Evolutionary conservation across 64 coral and sea anemone species (phyloP), one percentile per base, ranked within the genome.

Genomic region (Pocillopora verrucosa): DNA sequence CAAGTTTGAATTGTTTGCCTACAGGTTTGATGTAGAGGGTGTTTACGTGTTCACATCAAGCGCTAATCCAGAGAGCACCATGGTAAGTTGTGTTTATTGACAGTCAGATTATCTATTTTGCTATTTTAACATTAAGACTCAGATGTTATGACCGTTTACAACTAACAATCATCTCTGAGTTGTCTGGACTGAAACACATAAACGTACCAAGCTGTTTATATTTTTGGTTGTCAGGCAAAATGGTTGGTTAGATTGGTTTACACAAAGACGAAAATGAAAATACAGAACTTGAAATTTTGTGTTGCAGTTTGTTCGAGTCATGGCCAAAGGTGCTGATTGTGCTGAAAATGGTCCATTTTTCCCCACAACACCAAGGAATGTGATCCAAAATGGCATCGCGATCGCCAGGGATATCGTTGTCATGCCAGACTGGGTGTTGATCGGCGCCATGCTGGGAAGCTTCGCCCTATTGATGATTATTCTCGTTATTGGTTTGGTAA

Each of bases 291-390:
- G 5, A 13, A 20, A 11, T 41, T 77, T 22, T 20, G 11, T 86
- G 7, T 83, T 98, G 25, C 80, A 99, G 97, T 93, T 93, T 83
- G 87, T 99, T 65, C 94, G 97, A n/a, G 97, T 99, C 12, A 99
- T 99, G 97, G 97, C 97, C 5, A 84, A 79, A 38, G 97, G 97
- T 73, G 97, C 97, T 36, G 91, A 95, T 22, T 99, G 97, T 76
- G 90, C 97, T 36, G 93, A 95, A 80, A 91, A 99, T 74, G 97
- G 97, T 16, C 97, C 97, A 7, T 99, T 99, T 68, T 99, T 99
- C 80, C 67, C 97, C 15, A 95, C 97, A 56, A 99, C 97, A n/a
- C 97, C 97, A 19, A 88, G 97, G 57, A 72, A 58, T 14, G 94
- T 99, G 5, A 99, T 99, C 13, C 97, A 99, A 72, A 99, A 99